Conservation (phyloP, 2,797 vertebrate species). For the Meda fulgida region DNA sequence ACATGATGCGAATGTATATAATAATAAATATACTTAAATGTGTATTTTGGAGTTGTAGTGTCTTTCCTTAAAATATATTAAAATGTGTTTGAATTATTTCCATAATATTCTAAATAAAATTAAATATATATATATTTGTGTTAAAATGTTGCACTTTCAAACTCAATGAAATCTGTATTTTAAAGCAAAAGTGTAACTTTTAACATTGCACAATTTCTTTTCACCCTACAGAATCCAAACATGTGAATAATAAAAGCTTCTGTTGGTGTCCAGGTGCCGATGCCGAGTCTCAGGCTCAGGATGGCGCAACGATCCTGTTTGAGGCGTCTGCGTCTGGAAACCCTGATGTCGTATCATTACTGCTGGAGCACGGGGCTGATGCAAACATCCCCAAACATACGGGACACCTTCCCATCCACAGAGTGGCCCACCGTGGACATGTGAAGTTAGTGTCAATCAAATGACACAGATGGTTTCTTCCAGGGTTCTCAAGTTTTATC, state of each 20-base stretch:
- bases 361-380: slow-evolving; percentile 83
- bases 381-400: slow-evolving; percentile 86
- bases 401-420: slow-evolving; percentile 92
- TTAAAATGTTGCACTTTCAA: background rate
- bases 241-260: background rate
- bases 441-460: slow-evolving; percentile 78
- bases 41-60: background rate
- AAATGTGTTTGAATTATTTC: background rate
- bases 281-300: slow-evolving; percentile 87
- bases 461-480: background rate
- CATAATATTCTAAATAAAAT: background rate
- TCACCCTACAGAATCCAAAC: background rate
- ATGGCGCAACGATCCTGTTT: slow-evolving; percentile 89
- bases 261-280: slow-evolving; percentile 80
- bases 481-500: no score
- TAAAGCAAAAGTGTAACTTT: background rate
- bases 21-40: background rate
- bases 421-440: slow-evolving; percentile 88
- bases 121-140: background rate
- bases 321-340: slow-evolving; percentile 88
- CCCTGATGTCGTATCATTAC: slow-evolving; percentile 82
- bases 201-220: background rate
- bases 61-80: background rate
- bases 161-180: background rate
- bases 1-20: background rate